Conservation (phyloP, 2,797 vertebrate species). For the Macrochelys suwanniensis region DNA sequence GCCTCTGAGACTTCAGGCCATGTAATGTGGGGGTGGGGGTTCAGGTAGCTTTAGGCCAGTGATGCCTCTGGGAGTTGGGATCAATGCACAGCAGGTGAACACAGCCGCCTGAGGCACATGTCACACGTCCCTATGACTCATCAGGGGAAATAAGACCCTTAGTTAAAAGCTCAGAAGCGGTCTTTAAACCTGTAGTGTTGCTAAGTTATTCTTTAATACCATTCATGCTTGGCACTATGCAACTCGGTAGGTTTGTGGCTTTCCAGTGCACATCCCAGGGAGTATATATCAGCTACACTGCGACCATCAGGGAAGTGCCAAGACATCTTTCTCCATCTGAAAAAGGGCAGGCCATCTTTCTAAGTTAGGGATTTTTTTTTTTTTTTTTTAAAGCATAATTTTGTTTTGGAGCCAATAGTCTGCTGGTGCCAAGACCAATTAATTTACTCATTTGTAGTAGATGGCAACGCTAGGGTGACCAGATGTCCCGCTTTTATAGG, state of each 20-base stretch:
- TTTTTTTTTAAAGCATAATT: constrained; percentile 49
- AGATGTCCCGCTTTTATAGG: too few species aligned
- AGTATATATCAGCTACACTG: background rate
- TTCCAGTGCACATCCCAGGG: background rate
- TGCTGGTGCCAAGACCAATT: constrained; percentile 14
- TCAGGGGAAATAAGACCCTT: background rate
- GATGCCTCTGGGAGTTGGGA: background rate
- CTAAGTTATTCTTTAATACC: background rate
- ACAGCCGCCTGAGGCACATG: background rate
- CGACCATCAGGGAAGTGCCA: background rate
- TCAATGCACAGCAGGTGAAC: background rate
- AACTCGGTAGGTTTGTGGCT: background rate
- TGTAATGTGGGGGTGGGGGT: background rate
- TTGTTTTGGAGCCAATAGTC: constrained; percentile 28
- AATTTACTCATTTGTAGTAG: constrained; percentile 35
- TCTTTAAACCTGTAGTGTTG: background rate
- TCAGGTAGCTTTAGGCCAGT: background rate
- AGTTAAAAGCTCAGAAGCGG: background rate
- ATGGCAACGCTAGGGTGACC: background rate
- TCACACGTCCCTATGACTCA: background rate
- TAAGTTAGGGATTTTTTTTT: background rate
- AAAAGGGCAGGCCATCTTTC: background rate
- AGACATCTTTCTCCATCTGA: background rate
- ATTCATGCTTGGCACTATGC: background rate
- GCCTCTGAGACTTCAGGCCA: background rate